Base-by-base conservation (phyloP, 2,113 vertebrate genomes). In the Halichoeres trimaculatus region DNA sequence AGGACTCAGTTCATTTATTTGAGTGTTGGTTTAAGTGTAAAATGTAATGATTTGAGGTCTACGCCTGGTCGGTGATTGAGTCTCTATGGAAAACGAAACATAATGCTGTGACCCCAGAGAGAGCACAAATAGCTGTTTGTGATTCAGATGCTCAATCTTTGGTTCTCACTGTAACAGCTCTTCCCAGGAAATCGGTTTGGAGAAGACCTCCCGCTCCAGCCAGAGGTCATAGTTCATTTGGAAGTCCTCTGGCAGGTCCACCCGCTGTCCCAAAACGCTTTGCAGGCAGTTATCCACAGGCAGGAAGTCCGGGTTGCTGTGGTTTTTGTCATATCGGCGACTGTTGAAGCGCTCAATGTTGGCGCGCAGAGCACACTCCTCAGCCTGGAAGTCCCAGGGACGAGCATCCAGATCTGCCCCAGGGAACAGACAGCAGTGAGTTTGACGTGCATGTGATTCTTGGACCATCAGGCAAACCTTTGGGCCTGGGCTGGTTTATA, bases 171-270 rank as follows among this genome's bases (percentile, higher is more conserved):
- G 96, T 50, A 99, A 93, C 83, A 99, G 93, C 79, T 99, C 98
- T 70, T 99, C 98, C 98, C 98, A 99, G 52, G 96, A 98, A 87
- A 99, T 99, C 51, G 98, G 98, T 54, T 99, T 93, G 82, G 98
- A 98, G 89, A 99, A 99, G 24, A 99, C 98, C 88, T 99, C 98
- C n/a, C 98, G 81, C 84, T 99, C 97, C 57, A 99, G 91, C 98
- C 98, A 99, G 7, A 98, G 95, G 92, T 99, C 98, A 5, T 99
- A 99, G 94, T 97, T 99, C 95, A 98, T 95, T 88, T 98, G 96
- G 90, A 99, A 99, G 66, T 99, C 97, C 91, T 98, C 97, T 0
- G 98, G 98, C 45, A 99, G 94, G 14, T 98, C 97, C 36, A 99
- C 95, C 0, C 96, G 88, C 85, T 99, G 98, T 26, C 98, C 98